phyloP scores from a whole-genome alignment of 2,888 invertebrate genomes.

The Hirtodrosophila confusa region DNA sequence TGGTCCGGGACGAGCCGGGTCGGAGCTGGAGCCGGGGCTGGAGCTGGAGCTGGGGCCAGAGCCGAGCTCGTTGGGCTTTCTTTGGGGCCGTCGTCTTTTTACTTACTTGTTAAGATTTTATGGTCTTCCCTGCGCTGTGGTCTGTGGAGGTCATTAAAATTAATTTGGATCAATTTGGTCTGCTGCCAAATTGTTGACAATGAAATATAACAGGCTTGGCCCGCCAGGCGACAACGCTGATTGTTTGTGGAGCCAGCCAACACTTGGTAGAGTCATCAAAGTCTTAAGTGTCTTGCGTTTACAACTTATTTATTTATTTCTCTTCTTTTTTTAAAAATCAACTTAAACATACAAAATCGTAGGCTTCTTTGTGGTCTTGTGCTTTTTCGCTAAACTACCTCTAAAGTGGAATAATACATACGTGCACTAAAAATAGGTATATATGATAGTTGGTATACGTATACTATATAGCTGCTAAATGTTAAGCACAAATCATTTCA shows the following conservation, averaged over 20 bases:
- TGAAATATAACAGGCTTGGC: conserved; percentile 74
- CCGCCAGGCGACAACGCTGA: conserved; percentile 26
- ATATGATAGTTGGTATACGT: background rate
- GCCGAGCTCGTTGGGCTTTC: conserved; percentile 27
- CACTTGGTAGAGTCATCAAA: conserved; percentile 70
- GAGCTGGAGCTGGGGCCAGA: background rate
- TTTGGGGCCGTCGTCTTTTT: conserved; percentile 39
- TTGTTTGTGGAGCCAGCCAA: background rate
- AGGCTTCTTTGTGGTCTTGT: conserved; percentile 44
- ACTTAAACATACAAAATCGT: conserved; percentile 63
- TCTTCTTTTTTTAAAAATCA: conserved; percentile 33
- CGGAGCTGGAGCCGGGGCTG: background rate
- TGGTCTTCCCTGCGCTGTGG: conserved; percentile 49
- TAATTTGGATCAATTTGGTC: conserved; percentile 83
- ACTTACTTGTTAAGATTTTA: conserved; percentile 64
- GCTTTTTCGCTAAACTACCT: conserved; percentile 48
- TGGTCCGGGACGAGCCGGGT: conserved; percentile 29
- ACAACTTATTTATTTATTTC: conserved; percentile 68
- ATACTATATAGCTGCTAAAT: conserved; percentile 22
- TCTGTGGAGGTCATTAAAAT: conserved; percentile 82
- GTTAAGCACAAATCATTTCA: conserved; percentile 57
- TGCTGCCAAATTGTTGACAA: conserved; percentile 83
- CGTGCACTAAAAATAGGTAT: conserved; percentile 2
- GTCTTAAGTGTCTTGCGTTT: conserved; percentile 57
- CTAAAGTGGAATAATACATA: conserved; percentile 26